Base-by-base conservation (phyloP, 2,797 vertebrate species). In the Poeciliopsis turneri region DNA sequence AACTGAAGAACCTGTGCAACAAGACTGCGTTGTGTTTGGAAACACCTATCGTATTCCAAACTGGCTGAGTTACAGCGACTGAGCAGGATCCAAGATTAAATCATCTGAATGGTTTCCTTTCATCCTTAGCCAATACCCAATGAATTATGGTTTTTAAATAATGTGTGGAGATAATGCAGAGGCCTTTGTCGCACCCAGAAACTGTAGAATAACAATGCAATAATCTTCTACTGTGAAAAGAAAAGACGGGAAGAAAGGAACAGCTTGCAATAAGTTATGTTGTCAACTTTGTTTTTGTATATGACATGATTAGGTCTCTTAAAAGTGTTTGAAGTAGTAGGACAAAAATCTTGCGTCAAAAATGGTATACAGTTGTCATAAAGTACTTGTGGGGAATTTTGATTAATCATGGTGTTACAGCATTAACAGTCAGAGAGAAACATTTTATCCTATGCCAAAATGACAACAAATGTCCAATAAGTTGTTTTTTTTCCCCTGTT, bases 41-140 rank as follows among this genome's bases (percentile, higher is more conserved):
- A 57, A 66, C 3, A 11, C 41, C 55, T 69, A 30, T 74, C 76
- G n/a, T 79, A 85, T 79, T 72, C 41, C 80, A 72, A 51, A 25
- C 68, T 77, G 80, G 59, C 82, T 70, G 46, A 70, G 75, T 86
- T 78, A 70, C 82, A 78, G 4, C 33, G 69, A 2, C 53, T 73
- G 55, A 82, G 45, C 30, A 41, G 23, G 53, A 70, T 77, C 71
- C 75, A 77, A 76, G 55, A 77, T 69, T 33, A 74, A 78, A 75
- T 79, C 0, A 74, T 86, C 36, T 73, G 23, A n/a, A 77, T 1
- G n/a, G 3, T 18, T 18, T 66, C 25, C 72, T 86, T 73, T 85
- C 33, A 83, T 80, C 59, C 2, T 5, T 4, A 74, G 75, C 47
- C 79, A 77, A 3, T 53, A 49, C 78, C 28, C 9, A 57, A 72